phyloP scores from a whole-genome alignment of 2,113 vertebrate species.

The Eulemur macaco region DNA sequence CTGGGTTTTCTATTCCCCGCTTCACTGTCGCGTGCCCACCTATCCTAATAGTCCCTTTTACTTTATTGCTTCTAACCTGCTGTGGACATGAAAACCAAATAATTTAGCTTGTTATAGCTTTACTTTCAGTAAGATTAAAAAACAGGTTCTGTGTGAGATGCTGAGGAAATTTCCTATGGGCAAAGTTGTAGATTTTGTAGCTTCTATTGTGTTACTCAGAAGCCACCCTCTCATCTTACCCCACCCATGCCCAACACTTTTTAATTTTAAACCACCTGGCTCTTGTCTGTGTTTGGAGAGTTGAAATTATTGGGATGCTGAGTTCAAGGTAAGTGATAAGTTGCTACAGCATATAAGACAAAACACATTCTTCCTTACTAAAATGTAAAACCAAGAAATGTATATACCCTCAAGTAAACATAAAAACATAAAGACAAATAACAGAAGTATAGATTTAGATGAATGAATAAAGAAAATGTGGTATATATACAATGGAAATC shows the following conservation, averaged over 20 bases:
- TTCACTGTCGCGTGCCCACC: not conserved
- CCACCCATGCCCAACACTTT: not conserved
- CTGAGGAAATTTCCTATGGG: not conserved
- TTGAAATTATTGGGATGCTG: not conserved
- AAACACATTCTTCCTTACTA: not conserved
- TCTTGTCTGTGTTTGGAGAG: not conserved
- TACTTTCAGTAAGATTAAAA: slow-evolving; percentile 15
- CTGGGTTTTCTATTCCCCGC: not conserved
- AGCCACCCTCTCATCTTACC: not conserved
- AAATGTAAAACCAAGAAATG: not conserved
- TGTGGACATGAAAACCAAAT: not conserved
- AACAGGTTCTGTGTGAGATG: not conserved
- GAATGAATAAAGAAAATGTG: too few relatives aligned
- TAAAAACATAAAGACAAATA: not conserved
- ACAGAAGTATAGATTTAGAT: not conserved
- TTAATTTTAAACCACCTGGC: not conserved
- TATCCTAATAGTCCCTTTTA: not conserved
- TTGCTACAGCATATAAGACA: not conserved
- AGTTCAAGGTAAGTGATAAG: not conserved
- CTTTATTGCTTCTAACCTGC: not conserved
- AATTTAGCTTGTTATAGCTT: not conserved
- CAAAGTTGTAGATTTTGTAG: not conserved
- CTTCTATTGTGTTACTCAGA: not conserved
- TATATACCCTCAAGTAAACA: not conserved
- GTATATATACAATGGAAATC: too few relatives aligned